Base-by-base conservation (phyloP, 1,140 invertebrate genomes). In the Drosophila albomicans region DNA sequence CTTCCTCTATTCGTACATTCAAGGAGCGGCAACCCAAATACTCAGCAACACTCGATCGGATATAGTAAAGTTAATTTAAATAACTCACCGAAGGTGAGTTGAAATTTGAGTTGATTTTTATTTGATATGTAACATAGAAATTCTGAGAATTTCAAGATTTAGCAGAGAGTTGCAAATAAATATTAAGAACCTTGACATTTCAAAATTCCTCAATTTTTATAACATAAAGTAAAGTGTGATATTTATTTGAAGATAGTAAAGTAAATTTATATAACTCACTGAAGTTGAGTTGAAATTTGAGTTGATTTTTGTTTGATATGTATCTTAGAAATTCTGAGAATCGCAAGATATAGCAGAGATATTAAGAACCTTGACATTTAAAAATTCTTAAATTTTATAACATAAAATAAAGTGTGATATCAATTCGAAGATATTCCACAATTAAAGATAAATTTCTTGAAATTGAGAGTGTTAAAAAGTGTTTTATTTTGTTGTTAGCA, bases 11-110 rank as follows among this genome's bases (percentile, higher is more conserved):
- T 35, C 30, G 51, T 4, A 54, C n/a, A 5, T 56, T 71, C 10
- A 72, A 61, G 56, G 56, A 59, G 11, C 38, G 57, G 25, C 48
- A 61, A 35, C 16, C 52, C 43, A 32, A 65, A 51, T 38, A 57
- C n/a, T 41, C 48, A 45, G 5, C 54, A 61, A 54, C 11, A 20
- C n/a, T 64, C 4, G 8, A 46, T 70, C 38, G 49, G 35, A 63
- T 54, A 46, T 10, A 46, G 15, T 35, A 13, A 46, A 52, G n/a
- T 32, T 6, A 62, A 28, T 61, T 51, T 4, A 20, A 43, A 20
- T 43, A 32, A 25, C 25, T 16, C 41, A 10, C 48, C 3, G 25
- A 71, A 64, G 59, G 68, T 64, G 16, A 57, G 68, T 11, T 38
- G 8, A 41, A 32, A 57, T 8, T 35, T 7, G n/a, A 41, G 11